phyloP scores from a whole-genome alignment of 2,797 vertebrate genomes.

The Somateria mollissima region DNA sequence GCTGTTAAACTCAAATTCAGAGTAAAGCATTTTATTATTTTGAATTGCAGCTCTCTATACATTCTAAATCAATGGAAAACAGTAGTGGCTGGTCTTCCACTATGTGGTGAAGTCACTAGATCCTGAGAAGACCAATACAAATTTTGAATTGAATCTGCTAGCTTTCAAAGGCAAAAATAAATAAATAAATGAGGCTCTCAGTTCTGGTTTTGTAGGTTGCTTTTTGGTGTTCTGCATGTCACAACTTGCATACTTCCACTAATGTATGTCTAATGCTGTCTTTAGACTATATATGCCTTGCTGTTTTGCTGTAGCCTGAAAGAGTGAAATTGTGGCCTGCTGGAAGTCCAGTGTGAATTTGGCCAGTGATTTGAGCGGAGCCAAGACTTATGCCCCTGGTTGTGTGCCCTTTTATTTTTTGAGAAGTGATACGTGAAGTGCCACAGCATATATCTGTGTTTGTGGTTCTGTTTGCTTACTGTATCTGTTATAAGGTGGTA shows the following conservation, averaged over 20 bases:
- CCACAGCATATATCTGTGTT: background rate
- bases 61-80: conserved; percentile 6
- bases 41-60: conserved; percentile 9
- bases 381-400: conserved; percentile 17
- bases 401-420: background rate
- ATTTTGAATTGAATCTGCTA: background rate
- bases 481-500: background rate
- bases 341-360: background rate
- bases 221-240: conserved; percentile 67
- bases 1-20: background rate
- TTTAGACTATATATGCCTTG: conserved; percentile 4
- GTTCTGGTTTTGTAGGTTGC: conserved; percentile 68
- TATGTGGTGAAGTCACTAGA: background rate
- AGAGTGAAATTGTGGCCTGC: conserved; percentile 59
- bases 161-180: background rate
- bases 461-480: conserved; percentile 42
- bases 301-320: conserved; percentile 50
- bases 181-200: background rate
- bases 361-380: background rate
- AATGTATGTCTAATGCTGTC: conserved; percentile 16
- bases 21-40: background rate
- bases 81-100: background rate
- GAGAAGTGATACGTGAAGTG: conserved; percentile 30
- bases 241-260: conserved; percentile 29
- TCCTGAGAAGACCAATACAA: background rate